Base-by-base conservation (phyloP, 1,140 invertebrate species). In the Halesus radiatus region DNA sequence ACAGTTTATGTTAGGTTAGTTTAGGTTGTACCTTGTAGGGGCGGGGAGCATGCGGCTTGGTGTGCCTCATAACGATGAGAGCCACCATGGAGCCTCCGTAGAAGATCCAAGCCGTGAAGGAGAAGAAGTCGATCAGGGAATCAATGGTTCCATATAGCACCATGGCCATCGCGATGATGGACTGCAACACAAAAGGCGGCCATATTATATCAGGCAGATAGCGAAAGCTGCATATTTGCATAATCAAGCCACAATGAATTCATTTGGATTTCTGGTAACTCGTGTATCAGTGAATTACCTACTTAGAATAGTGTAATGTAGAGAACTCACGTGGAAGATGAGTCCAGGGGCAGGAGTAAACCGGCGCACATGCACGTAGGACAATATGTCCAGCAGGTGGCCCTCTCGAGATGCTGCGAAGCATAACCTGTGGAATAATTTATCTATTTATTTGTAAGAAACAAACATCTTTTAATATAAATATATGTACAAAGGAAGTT, bases 321-420 rank as follows among this genome's bases (percentile, higher is more conserved):
- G 56, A 50, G 22, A 22, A 91, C 89, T 93, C 93, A 98, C 97
- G 90, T 98, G 97, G 88, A 98, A 97, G 85, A 98, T 95, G n/a
- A 99, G 91, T 50, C 97, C 97, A n/a, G 98, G 97, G 16, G 96
- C 95, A 3, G 98, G 98, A 64, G 98, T 99, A 79, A 97, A 94
- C 52, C 95, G 92, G 76, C 95, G 92, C 4, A 98, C 93, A 87
- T 98, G 97, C 13, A 99, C 97, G 87, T 98, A 98, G 13, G 97
- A 98, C 76, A 99, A 89, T 64, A 99, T 95, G 85, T 96, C 94
- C 81, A 98, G 92, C 64, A 99, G 90, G 87, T 99, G 98, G 76
- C 97, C 97, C 88, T 99, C 96, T 76, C 96, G 93, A 74, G 97
- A 98, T 23, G 97, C 98, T 45, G 97, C 97, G 87, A 98, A 99